Percentiles rank a stretch among this genome's conserved stretches.
Evolutionary conservation across 2,888 invertebrate genomes (phyloP).

Genomic region (Cecidostiba fungosa): DNA sequence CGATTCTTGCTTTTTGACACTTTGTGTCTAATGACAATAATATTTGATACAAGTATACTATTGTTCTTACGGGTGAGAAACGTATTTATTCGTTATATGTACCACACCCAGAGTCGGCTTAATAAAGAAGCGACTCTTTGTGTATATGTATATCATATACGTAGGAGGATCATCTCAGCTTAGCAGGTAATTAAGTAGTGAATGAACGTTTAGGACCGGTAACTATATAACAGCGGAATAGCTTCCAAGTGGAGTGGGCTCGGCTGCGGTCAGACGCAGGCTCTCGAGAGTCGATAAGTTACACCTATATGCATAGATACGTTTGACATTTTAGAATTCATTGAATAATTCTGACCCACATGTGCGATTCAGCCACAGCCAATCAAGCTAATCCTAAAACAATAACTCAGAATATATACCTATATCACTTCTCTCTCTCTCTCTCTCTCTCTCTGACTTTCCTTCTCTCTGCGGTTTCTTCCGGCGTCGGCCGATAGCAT

Average conservation of each 20-base stretch:
- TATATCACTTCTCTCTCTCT: neutral
- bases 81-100: no score
- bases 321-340: neutral
- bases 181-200: neutral
- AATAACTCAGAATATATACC: neutral
- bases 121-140: no score
- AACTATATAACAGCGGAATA: neutral
- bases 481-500: neutral
- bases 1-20: no score
- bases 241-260: neutral
- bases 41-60: no score
- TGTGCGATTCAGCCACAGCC: neutral
- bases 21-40: no score
- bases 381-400: neutral
- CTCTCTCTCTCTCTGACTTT: neutral
- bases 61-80: no score
- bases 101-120: no score
- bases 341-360: slow-evolving; percentile 6
- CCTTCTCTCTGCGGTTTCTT: neutral
- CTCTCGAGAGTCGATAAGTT: neutral
- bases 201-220: neutral
- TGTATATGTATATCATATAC: neutral
- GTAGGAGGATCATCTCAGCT: neutral
- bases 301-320: neutral
- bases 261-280: neutral